These are phyloP conservation scores for Melanchra persicariae DNA, from an alignment of 2,888 invertebrate genomes.

Conservation along the genomic window DNA sequence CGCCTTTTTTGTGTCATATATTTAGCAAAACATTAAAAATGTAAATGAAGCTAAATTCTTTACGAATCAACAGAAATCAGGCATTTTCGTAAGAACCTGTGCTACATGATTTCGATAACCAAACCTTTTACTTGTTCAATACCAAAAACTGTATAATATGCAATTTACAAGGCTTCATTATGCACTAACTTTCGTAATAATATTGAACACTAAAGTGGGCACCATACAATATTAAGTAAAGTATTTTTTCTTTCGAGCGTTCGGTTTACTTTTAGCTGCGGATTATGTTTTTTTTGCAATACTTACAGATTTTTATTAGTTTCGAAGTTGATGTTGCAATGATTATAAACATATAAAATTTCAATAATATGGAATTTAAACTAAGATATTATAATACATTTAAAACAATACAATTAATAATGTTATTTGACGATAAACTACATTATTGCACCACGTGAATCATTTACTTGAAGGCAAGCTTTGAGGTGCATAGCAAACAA, in stretches of 20 bases:
- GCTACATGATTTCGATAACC: background rate
- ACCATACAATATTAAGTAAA: background rate
- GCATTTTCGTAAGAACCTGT: slow-evolving; percentile 15
- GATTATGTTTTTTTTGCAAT: background rate
- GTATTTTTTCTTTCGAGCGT: background rate
- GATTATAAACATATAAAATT: background rate
- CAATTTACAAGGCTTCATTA: background rate
- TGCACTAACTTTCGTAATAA: slow-evolving; percentile 13
- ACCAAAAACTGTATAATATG: slow-evolving; percentile 17
- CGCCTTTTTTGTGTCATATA: slow-evolving; percentile 6
- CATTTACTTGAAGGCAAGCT: background rate
- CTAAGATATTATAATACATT: background rate
- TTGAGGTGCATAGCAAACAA: background rate
- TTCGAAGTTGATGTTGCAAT: background rate
- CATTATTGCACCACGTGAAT: background rate
- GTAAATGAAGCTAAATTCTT: background rate
- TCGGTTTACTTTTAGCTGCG: background rate
- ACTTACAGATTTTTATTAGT: background rate
- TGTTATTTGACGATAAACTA: background rate
- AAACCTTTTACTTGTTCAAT: slow-evolving; percentile 17
- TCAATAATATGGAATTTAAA: background rate
- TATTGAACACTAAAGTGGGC: background rate
- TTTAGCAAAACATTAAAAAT: slow-evolving; percentile 17
- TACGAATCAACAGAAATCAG: background rate
- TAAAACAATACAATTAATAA: slow-evolving; percentile 2